Conservation (phyloP, 2,888 invertebrate genomes). For the Acleris holmiana region DNA sequence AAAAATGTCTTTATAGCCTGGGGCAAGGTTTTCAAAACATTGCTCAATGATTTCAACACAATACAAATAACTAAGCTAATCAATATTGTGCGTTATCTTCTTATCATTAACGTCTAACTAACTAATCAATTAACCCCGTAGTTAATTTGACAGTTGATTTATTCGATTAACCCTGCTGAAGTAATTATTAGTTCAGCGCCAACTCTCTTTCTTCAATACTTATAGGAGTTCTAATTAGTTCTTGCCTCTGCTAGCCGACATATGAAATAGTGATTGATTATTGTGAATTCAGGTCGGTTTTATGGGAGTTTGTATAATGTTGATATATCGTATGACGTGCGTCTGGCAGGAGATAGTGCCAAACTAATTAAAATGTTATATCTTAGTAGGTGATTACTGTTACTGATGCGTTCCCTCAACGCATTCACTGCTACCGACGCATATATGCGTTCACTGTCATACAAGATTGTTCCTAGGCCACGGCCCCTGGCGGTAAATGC, state of each 20-base stretch:
- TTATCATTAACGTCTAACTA: not conserved
- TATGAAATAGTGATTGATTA: constrained; percentile 47
- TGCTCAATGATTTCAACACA: constrained; percentile 23
- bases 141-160: constrained; percentile 44
- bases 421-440: too few species aligned
- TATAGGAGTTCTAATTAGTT: too few species aligned
- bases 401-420: not conserved
- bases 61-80: constrained; percentile 5
- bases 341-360: not conserved
- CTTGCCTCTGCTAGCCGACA: constrained; percentile 43
- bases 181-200: constrained; percentile 44
- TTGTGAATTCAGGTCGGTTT: constrained; percentile 41
- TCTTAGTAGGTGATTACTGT: not conserved
- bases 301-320: constrained; percentile 9
- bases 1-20: not conserved
- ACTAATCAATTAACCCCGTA: constrained; percentile 38
- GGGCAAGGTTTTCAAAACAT: constrained; percentile 6
- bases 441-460: too few species aligned
- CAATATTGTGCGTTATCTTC: not conserved
- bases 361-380: not conserved
- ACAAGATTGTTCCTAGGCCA: too few species aligned
- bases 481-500: too few species aligned
- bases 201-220: too few species aligned
- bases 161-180: constrained; percentile 44
- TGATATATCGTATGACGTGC: constrained; percentile 5